Evolutionary conservation across 2,888 invertebrate species (phyloP).

Genomic region (Spodoptera exigua): DNA sequence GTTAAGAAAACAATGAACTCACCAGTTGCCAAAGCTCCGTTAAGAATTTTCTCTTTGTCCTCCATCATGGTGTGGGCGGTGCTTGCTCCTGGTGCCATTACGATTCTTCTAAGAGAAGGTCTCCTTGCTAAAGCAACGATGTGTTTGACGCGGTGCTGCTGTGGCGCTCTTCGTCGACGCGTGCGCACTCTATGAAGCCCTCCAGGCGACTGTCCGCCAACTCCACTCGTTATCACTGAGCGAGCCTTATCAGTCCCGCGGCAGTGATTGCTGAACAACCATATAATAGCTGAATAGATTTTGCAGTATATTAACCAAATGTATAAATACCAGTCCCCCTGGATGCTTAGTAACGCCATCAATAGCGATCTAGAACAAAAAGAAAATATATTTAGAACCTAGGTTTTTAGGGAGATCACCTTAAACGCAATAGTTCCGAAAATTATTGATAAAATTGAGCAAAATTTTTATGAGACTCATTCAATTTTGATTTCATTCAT

Average conservation of each 20-base stretch:
- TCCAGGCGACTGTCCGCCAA: slow-evolving; percentile 81
- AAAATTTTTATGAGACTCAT: not conserved
- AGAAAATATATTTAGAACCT: slow-evolving; percentile 1
- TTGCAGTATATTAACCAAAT: slow-evolving; percentile 84
- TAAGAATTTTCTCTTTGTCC: slow-evolving; percentile 85
- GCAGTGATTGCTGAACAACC: slow-evolving; percentile 86
- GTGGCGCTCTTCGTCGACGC: slow-evolving; percentile 79
- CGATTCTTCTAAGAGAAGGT: slow-evolving; percentile 84
- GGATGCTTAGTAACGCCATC: slow-evolving; percentile 84
- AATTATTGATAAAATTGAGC: too few species aligned
- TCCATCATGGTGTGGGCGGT: slow-evolving; percentile 88
- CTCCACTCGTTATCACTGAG: slow-evolving; percentile 84
- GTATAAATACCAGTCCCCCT: slow-evolving; percentile 81
- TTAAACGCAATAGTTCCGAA: too few species aligned
- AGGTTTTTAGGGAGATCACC: not conserved
- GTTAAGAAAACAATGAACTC: slow-evolving; percentile 56
- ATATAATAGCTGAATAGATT: slow-evolving; percentile 82
- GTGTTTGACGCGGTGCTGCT: slow-evolving; percentile 79
- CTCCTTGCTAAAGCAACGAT: slow-evolving; percentile 82
- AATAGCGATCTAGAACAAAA: slow-evolving; percentile 84
- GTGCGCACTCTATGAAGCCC: slow-evolving; percentile 85
- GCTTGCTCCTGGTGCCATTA: slow-evolving; percentile 89
- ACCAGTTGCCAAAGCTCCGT: slow-evolving; percentile 77
- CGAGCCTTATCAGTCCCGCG: slow-evolving; percentile 85
- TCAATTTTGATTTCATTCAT: not conserved